Percentiles rank a stretch among this genome's conserved stretches.
Conservation (phyloP, 2,888 invertebrate genomes). For the Leptarthrus brevirostris region DNA sequence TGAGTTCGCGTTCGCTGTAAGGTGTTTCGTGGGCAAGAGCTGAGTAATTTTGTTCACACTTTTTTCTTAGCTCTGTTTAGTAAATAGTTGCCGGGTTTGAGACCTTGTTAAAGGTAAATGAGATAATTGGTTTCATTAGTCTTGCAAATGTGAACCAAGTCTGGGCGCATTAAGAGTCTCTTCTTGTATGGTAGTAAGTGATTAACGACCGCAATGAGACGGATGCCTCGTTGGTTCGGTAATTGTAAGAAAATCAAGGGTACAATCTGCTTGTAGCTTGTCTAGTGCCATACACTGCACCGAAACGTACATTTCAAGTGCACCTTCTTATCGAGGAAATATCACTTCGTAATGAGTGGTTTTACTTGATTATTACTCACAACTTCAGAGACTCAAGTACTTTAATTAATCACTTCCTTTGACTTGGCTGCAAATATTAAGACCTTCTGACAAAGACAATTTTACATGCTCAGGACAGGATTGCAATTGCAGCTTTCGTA, state of each 20-base stretch:
- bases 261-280: background rate
- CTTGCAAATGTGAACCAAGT: constrained; percentile 38
- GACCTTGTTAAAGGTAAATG: constrained; percentile 51
- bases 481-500: background rate
- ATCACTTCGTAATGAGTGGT: constrained; percentile 41
- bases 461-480: background rate
- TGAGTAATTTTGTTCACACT: constrained; percentile 47
- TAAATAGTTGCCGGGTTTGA: constrained; percentile 32
- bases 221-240: constrained; percentile 36
- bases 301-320: background rate
- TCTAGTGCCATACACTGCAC: constrained; percentile 9
- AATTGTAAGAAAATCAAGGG: constrained; percentile 21
- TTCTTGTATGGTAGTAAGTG: constrained; percentile 26
- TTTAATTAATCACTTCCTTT: constrained; percentile 36
- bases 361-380: constrained; percentile 30
- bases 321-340: constrained; percentile 28
- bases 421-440: background rate
- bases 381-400: constrained; percentile 15
- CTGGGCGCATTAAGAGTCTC: constrained; percentile 7
- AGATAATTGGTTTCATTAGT: constrained; percentile 55
- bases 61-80: constrained; percentile 39
- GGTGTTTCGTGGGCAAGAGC: constrained; percentile 36
- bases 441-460: constrained; percentile 31
- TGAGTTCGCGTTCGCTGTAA: constrained; percentile 22
- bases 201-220: constrained; percentile 30